A percentile compares a stretch with the other conserved stretches of the same genome.
Evolutionary conservation across 1,140 invertebrate species (phyloP).

Genomic region (Nilaparvata lugens): DNA sequence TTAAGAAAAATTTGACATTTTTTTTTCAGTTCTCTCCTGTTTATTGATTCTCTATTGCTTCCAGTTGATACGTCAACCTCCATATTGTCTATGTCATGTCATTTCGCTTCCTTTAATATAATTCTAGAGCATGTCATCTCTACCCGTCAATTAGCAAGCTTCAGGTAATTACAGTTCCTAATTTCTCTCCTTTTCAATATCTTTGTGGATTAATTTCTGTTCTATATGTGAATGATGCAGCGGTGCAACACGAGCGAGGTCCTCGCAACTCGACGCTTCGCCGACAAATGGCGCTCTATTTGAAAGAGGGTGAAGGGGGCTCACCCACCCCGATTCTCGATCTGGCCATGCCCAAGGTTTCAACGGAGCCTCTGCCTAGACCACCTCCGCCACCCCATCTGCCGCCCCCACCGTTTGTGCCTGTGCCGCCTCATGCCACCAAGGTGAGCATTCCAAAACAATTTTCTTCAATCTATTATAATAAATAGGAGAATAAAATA

Average conservation of each 20-base stretch:
- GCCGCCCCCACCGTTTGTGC: slow-evolving; percentile 27
- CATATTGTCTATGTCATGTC: too few relatives aligned
- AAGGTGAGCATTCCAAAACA: not conserved
- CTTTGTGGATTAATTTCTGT: too few relatives aligned
- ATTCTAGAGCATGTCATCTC: not conserved
- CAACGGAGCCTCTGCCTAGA: slow-evolving; percentile 21
- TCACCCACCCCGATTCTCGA: slow-evolving; percentile 20
- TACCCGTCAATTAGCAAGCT: too few relatives aligned
- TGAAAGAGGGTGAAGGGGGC: slow-evolving; percentile 42
- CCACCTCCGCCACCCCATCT: slow-evolving; percentile 30
- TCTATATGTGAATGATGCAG: slow-evolving; percentile 41
- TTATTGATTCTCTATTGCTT: too few relatives aligned
- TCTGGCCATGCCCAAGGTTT: slow-evolving; percentile 29
- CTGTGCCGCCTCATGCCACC: slow-evolving; percentile 27
- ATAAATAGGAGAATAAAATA: too few relatives aligned
- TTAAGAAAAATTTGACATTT: too few relatives aligned
- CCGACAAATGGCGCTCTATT: slow-evolving; percentile 71
- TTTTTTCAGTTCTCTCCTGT: too few relatives aligned
- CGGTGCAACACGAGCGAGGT: slow-evolving; percentile 95
- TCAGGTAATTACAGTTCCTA: too few relatives aligned
- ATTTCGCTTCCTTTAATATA: not conserved
- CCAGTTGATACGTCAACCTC: too few relatives aligned
- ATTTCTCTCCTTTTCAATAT: too few relatives aligned
- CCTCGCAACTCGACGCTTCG: slow-evolving; percentile 88
- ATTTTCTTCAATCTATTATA: too few relatives aligned